These are phyloP conservation scores for Athripsodes cinereus DNA, from an alignment of 2,888 invertebrate species.

Conservation along the genomic window DNA sequence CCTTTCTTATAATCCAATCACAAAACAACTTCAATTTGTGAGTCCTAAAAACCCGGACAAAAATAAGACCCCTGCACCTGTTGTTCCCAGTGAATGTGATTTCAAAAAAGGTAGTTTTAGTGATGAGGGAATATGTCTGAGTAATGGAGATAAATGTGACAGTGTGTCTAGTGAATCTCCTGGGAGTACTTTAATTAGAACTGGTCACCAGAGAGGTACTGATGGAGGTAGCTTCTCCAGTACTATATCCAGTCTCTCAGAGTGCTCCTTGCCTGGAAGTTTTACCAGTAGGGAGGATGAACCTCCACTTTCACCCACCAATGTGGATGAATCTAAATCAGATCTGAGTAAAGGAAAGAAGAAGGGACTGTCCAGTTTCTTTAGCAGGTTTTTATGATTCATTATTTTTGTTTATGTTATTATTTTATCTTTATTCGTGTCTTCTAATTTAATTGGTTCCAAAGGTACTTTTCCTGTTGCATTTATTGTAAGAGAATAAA, in stretches of 20 bases:
- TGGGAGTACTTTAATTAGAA: conserved; percentile 47
- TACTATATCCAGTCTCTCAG: conserved; percentile 65
- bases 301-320: not conserved
- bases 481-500: too few species aligned
- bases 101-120: conserved; percentile 50
- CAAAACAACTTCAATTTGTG: conserved; percentile 63
- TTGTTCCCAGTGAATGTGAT: conserved; percentile 36
- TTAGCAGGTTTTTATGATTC: conserved; percentile 54
- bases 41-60: conserved; percentile 14
- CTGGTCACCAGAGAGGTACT: conserved; percentile 49
- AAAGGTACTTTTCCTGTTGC: too few species aligned
- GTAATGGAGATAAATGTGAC: conserved; percentile 49
- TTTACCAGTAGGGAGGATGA: conserved; percentile 41
- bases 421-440: too few species aligned
- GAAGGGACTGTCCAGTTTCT: conserved; percentile 56
- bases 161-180: conserved; percentile 44
- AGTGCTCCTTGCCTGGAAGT: conserved; percentile 60
- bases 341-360: conserved; percentile 50
- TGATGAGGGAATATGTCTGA: conserved; percentile 49
- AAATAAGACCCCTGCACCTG: conserved; percentile 3
- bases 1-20: conserved; percentile 67
- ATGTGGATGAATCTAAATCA: conserved; percentile 32
- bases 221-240: conserved; percentile 62
- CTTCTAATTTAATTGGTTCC: too few species aligned
- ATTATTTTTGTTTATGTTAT: too few species aligned